A percentile compares a stretch with the other conserved stretches of the same genome.
These are phyloP conservation scores for Acanthacorydalis orientalis DNA, from an alignment of 2,888 invertebrate species.

Conservation along the genomic window DNA sequence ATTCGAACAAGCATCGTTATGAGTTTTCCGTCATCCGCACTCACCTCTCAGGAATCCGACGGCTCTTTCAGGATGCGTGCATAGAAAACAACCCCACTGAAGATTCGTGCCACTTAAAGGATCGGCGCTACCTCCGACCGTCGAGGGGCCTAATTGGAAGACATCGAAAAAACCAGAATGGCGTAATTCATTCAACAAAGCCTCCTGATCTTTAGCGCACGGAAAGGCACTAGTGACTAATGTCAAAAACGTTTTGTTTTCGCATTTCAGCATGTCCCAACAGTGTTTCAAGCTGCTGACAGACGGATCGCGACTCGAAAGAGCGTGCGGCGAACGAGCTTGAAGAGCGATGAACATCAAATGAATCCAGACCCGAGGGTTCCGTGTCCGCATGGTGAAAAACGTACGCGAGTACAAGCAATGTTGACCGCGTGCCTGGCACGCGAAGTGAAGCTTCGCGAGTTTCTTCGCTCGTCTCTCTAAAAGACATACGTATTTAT, in stretches of 20 bases:
- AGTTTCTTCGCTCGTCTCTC: constrained; percentile 71
- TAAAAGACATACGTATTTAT: constrained; percentile 20
- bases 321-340: constrained; percentile 58
- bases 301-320: constrained; percentile 65
- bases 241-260: constrained; percentile 76
- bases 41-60: constrained; percentile 56
- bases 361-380: constrained; percentile 85
- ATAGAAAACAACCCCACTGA: constrained; percentile 84
- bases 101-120: constrained; percentile 34
- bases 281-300: constrained; percentile 76
- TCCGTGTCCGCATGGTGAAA: constrained; percentile 62
- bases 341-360: constrained; percentile 90
- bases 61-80: constrained; percentile 82
- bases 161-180: constrained; percentile 84
- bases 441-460: constrained; percentile 77
- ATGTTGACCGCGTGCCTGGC: constrained; percentile 67
- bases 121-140: constrained; percentile 28
- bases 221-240: constrained; percentile 91
- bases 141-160: constrained; percentile 58
- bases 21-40: background rate
- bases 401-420: constrained; percentile 72
- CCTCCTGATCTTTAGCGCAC: constrained; percentile 76
- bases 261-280: constrained; percentile 87
- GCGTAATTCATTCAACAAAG: constrained; percentile 68
- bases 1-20: background rate